These are phyloP conservation scores for Xenus cinereus DNA, from an alignment of 2,113 vertebrate species.

Conservation along the genomic window DNA sequence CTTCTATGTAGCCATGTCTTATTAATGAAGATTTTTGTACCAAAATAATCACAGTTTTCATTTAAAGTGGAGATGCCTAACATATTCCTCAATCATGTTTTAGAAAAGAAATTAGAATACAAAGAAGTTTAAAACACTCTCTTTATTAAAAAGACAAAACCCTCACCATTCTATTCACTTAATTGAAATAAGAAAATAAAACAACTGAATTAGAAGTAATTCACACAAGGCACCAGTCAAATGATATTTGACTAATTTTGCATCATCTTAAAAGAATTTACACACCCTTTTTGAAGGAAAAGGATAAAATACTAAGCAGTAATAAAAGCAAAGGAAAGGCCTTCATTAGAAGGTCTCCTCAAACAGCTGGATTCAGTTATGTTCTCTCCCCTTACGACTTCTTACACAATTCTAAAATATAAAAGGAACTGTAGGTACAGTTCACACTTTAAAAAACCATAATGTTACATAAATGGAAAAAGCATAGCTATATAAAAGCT, in stretches of 20 bases:
- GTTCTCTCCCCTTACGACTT: not conserved
- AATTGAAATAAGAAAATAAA: not conserved
- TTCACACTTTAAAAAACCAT: not conserved
- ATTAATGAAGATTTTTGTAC: not conserved
- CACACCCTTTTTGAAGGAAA: not conserved
- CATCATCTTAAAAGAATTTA: not conserved
- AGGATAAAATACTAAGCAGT: not conserved
- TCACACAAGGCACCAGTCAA: not conserved
- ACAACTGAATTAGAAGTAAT: not conserved
- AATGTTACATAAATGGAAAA: not conserved
- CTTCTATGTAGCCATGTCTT: not conserved
- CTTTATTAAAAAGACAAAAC: not conserved
- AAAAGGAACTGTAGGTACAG: not conserved
- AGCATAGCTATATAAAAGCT: not conserved
- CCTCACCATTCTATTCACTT: not conserved
- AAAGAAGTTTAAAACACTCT: not conserved
- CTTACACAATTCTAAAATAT: not conserved
- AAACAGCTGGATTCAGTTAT: not conserved
- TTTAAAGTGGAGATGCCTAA: not conserved
- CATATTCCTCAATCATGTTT: not conserved
- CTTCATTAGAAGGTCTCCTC: not conserved
- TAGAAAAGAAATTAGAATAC: not conserved
- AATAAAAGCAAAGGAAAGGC: not conserved
- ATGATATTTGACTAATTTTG: not conserved
- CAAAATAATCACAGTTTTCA: not conserved